A percentile compares a stretch with the other conserved stretches of the same genome.
These are phyloP conservation scores for Barypeithes pellucidus DNA, from an alignment of 2,888 invertebrate genomes.

Conservation along the genomic window DNA sequence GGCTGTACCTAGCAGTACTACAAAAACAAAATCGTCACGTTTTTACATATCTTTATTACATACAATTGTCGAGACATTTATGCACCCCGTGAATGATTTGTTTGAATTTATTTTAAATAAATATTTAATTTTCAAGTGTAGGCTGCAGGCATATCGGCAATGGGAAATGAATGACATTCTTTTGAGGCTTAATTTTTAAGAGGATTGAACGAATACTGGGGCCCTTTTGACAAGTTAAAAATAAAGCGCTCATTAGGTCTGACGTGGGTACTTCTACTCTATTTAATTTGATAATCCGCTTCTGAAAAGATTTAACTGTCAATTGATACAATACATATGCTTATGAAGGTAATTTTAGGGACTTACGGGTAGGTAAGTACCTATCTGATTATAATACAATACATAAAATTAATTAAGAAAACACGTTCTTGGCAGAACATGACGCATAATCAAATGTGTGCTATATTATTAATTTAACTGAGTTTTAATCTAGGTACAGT, in stretches of 20 bases:
- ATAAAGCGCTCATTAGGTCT: conserved; percentile 1
- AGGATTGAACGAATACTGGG: conserved; percentile 39
- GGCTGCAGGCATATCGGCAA: conserved; percentile 42
- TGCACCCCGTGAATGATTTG: conserved; percentile 50
- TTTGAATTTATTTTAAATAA: conserved; percentile 47
- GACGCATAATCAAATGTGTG: too few species aligned
- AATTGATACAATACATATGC: background rate
- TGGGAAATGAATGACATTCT: conserved; percentile 45
- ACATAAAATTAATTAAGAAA: too few species aligned
- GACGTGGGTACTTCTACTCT: conserved; percentile 5
- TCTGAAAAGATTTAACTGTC: background rate
- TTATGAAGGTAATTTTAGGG: background rate
- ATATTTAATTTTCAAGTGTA: conserved; percentile 48
- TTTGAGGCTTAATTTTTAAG: conserved; percentile 40
- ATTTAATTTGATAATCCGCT: conserved; percentile 9
- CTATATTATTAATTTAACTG: too few species aligned
- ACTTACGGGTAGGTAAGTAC: too few species aligned
- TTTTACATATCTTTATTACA: conserved; percentile 54
- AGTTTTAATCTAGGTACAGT: too few species aligned
- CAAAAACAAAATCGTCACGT: conserved; percentile 60
- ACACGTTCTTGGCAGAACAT: too few species aligned
- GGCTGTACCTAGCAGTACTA: conserved; percentile 57
- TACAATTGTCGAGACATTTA: conserved; percentile 50
- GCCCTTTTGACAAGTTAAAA: conserved; percentile 18
- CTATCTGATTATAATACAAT: too few species aligned